Evolutionary conservation across 2,113 vertebrate genomes (phyloP).

Genomic region (Micromys minutus): DNA sequence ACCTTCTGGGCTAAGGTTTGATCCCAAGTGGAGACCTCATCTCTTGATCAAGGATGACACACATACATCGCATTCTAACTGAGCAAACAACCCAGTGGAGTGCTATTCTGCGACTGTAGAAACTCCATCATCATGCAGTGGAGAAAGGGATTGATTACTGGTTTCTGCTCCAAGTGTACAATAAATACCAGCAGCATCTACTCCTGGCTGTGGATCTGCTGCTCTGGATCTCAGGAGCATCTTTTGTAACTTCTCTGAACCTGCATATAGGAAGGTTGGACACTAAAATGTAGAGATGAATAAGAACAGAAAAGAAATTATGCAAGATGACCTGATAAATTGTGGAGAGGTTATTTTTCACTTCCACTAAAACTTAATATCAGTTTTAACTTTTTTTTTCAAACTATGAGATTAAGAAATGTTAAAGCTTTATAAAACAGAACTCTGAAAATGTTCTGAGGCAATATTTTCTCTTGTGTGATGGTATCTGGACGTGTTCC

Average conservation of each 20-base stretch:
- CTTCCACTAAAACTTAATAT: background rate
- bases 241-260: background rate
- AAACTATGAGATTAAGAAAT: background rate
- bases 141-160: background rate
- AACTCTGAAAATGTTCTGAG: background rate
- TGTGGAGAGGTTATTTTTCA: constrained; percentile 36
- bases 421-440: constrained; percentile 36
- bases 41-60: background rate
- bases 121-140: rapidly evolving
- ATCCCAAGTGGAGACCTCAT: background rate
- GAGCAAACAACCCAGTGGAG: background rate
- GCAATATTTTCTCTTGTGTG: background rate
- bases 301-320: background rate
- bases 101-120: background rate
- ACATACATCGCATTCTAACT: background rate
- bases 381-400: background rate
- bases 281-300: background rate
- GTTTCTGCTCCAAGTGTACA: too few species aligned
- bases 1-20: background rate
- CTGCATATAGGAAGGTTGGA: background rate
- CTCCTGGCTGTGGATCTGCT: rapidly evolving
- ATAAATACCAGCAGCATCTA: background rate
- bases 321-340: background rate
- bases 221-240: background rate
- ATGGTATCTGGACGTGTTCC: background rate